Conservation (phyloP, 2,113 vertebrate species). For the Megaceryle maxima region DNA sequence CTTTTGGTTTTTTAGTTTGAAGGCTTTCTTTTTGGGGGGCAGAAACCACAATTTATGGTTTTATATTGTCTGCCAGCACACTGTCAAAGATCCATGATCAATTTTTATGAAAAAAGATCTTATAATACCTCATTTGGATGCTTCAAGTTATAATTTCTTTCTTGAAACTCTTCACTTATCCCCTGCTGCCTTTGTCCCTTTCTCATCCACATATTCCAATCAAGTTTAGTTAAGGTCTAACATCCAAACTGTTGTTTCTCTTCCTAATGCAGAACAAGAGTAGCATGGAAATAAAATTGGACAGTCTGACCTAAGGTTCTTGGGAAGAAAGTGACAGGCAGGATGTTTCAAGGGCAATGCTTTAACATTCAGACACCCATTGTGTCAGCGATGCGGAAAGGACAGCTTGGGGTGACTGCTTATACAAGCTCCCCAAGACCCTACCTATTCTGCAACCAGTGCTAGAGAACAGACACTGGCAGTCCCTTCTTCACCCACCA, state of each 20-base stretch:
- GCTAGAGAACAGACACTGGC: fast-evolving
- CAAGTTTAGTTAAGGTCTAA: neutral
- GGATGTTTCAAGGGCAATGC: neutral
- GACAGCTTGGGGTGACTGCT: neutral
- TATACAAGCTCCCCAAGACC: too few relatives aligned
- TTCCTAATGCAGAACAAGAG: neutral
- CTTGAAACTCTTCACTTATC: neutral
- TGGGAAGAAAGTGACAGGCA: fast-evolving
- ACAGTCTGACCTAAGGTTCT: neutral
- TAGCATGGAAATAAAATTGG: neutral
- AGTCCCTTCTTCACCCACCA: neutral
- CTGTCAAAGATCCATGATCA: neutral
- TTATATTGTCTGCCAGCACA: neutral
- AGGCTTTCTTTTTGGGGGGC: neutral
- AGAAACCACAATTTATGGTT: neutral
- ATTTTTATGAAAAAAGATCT: neutral
- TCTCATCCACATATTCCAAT: neutral
- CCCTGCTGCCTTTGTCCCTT: neutral
- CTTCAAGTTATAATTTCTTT: neutral
- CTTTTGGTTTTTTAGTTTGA: neutral
- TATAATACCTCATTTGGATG: neutral
- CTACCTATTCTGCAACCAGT: neutral
- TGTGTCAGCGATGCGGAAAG: neutral
- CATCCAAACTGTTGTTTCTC: neutral
- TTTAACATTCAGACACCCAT: neutral